phyloP scores from a whole-genome alignment of 2,113 vertebrate species.

The Lanius ludovicianus region DNA sequence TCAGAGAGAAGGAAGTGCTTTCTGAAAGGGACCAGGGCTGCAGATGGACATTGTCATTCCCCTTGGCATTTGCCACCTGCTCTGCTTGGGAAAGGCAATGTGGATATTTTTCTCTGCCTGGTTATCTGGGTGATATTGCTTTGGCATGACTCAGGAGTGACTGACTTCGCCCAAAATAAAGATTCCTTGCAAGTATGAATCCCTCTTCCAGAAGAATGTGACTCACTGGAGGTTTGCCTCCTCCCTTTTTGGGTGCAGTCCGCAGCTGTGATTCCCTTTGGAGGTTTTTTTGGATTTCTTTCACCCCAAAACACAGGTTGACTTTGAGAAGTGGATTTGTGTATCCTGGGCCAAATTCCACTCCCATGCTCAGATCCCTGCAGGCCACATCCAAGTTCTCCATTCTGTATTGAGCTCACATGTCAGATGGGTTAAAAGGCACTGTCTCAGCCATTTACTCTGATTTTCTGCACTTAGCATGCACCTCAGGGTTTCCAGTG shows the following conservation, averaged over 20 bases:
- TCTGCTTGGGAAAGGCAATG: background rate
- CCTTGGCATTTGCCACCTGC: rapidly evolving
- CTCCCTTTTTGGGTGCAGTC: background rate
- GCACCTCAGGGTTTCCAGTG: background rate
- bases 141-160: background rate
- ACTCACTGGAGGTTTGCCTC: background rate
- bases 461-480: background rate
- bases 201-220: background rate
- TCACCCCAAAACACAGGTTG: background rate
- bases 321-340: background rate
- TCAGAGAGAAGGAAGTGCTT: background rate
- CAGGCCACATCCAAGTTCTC: background rate
- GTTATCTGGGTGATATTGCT: background rate
- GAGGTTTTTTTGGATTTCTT: background rate
- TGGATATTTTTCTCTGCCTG: background rate
- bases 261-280: rapidly evolving
- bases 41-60: rapidly evolving
- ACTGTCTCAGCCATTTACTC: background rate
- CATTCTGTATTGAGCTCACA: background rate
- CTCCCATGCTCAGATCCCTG: background rate
- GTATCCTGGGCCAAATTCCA: background rate
- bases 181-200: background rate
- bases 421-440: background rate
- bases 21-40: background rate
- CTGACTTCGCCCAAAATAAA: background rate